These are phyloP conservation scores for Luperina testacea DNA, from an alignment of 2,888 invertebrate species.

Conservation along the genomic window DNA sequence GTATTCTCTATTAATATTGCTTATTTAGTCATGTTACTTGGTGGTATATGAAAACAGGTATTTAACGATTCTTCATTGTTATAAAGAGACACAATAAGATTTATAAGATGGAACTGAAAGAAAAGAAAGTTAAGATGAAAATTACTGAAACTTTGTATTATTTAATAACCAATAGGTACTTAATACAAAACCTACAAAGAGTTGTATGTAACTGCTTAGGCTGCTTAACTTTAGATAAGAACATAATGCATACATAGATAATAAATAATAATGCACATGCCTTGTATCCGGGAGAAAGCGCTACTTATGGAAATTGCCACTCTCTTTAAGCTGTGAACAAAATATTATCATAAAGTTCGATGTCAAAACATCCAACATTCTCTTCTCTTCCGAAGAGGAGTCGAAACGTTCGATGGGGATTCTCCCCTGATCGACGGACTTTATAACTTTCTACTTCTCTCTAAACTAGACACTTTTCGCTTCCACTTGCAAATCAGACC, in stretches of 20 bases:
- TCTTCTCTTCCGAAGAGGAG: not conserved
- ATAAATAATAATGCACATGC: not conserved
- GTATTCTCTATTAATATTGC: conserved; percentile 10
- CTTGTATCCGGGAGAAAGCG: conserved; percentile 8
- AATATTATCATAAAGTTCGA: not conserved
- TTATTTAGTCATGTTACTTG: not conserved
- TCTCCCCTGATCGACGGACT: not conserved
- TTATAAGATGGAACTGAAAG: not conserved
- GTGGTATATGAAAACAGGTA: not conserved
- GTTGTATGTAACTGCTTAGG: not conserved
- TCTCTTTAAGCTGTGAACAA: not conserved
- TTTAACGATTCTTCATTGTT: not conserved
- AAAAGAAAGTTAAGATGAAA: not conserved
- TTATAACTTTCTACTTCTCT: not conserved
- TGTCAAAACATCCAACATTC: not conserved
- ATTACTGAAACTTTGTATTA: not conserved
- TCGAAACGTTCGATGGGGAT: not conserved
- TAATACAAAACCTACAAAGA: not conserved
- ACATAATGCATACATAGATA: not conserved
- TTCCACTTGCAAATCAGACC: not conserved
- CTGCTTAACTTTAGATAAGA: not conserved
- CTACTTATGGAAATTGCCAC: not conserved
- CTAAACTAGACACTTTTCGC: not conserved
- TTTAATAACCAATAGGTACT: not conserved
- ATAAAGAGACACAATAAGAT: not conserved